Evolutionary conservation across 2,888 invertebrate genomes (phyloP).

Genomic region (Meghimatium bilineatum): DNA sequence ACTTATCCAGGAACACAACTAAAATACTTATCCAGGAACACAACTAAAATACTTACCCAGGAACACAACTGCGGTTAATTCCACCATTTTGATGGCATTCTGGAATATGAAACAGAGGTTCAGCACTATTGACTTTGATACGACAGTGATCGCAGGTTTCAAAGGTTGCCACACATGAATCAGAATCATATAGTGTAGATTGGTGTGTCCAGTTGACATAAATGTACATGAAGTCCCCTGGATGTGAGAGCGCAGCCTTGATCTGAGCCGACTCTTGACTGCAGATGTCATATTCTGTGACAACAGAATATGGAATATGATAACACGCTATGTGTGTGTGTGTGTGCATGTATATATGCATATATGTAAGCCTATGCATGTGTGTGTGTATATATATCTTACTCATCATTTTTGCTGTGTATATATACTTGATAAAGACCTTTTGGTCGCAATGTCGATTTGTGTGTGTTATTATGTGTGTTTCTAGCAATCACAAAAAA

Average conservation of each 20-base stretch:
- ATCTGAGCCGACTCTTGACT: neutral
- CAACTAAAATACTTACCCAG: conserved; percentile 5
- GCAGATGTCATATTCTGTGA: conserved; percentile 20
- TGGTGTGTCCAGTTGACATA: neutral
- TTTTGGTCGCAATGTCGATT: no score
- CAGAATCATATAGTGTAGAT: neutral
- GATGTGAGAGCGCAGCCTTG: neutral
- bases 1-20: no score
- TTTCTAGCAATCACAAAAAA: no score
- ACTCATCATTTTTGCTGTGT: no score
- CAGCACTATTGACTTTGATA: neutral
- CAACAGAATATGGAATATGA: no score
- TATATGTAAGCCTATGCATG: no score
- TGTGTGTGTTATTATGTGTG: no score
- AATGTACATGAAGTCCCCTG: neutral
- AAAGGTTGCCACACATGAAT: neutral
- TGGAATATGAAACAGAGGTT: neutral
- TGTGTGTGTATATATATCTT: no score
- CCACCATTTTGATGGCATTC: neutral
- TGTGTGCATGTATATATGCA: no score
- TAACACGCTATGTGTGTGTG: no score
- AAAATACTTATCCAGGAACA: no score
- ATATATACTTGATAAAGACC: no score
- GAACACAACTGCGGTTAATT: neutral
- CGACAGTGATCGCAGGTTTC: neutral